Percentiles rank a stretch among this genome's conserved stretches.
phyloP scores from a whole-genome alignment of 2,888 invertebrate genomes.

The Cryptocephalus moraei region DNA sequence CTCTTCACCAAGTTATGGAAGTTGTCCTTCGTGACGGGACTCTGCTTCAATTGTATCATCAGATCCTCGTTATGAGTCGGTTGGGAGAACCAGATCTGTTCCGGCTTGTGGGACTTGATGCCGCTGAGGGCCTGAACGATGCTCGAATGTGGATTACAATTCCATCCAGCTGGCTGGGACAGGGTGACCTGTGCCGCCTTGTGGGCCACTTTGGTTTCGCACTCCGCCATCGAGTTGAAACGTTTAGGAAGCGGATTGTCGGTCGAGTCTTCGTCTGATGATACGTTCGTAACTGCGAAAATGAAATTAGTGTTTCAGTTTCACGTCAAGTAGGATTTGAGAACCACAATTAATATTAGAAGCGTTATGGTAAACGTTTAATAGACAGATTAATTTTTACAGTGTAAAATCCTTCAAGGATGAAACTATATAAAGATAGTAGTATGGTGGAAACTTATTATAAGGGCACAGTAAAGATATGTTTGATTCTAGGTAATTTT shows the following conservation, averaged over 20 bases:
- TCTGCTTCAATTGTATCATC: slow-evolving; percentile 51
- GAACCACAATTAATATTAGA: too few species aligned
- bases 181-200: slow-evolving; percentile 26
- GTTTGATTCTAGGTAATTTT: too few species aligned
- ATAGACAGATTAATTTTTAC: too few species aligned
- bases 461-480: too few species aligned
- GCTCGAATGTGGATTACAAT: slow-evolving; percentile 9
- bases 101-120: slow-evolving; percentile 22
- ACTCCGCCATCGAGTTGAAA: slow-evolving; percentile 29
- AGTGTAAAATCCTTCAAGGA: too few species aligned
- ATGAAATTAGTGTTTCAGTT: too few species aligned
- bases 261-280: not conserved
- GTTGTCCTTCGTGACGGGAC: slow-evolving; percentile 41
- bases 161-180: slow-evolving; percentile 26
- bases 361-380: too few species aligned
- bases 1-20: slow-evolving; percentile 76
- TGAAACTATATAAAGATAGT: too few species aligned
- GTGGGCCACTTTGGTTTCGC: slow-evolving; percentile 37
- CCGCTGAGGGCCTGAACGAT: slow-evolving; percentile 21
- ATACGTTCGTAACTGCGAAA: too few species aligned
- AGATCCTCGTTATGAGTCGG: slow-evolving; percentile 76
- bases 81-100: slow-evolving; percentile 67
- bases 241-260: slow-evolving; percentile 15
- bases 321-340: too few species aligned
- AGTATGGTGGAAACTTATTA: too few species aligned